Percentiles rank a stretch among this genome's conserved stretches.
These are phyloP conservation scores for Alloscopus bannaensis DNA, from an alignment of 2,888 invertebrate species.

Conservation along the genomic window DNA sequence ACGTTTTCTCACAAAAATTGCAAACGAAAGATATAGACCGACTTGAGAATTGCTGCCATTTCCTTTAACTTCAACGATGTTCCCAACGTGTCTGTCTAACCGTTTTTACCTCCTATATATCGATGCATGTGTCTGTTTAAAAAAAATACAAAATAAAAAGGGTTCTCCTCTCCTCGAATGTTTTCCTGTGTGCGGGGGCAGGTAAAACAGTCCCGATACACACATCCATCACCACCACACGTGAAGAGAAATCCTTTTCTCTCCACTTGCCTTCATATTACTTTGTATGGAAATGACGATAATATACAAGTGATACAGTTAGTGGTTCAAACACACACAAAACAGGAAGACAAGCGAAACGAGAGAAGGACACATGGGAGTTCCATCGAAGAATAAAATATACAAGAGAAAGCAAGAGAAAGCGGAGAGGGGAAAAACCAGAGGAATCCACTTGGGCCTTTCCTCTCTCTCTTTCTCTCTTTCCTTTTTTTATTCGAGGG, in stretches of 20 bases:
- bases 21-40: too few relatives aligned
- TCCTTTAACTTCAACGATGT: slow-evolving; percentile 48
- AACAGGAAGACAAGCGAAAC: background rate
- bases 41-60: slow-evolving; percentile 54
- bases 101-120: too few relatives aligned
- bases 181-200: too few relatives aligned
- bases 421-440: too few relatives aligned
- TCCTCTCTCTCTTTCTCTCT: too few relatives aligned
- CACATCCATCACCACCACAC: slow-evolving; percentile 44
- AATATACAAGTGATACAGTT: background rate
- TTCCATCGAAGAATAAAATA: slow-evolving; percentile 41
- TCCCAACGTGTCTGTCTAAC: too few relatives aligned
- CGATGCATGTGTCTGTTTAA: too few relatives aligned
- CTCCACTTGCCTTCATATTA: slow-evolving; percentile 49
- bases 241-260: slow-evolving; percentile 53
- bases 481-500: too few relatives aligned
- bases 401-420: slow-evolving; percentile 15
- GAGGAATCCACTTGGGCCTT: slow-evolving; percentile 41
- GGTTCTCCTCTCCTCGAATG: too few relatives aligned
- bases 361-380: slow-evolving; percentile 26
- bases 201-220: slow-evolving; percentile 20
- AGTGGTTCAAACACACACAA: background rate
- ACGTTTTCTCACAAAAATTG: too few relatives aligned
- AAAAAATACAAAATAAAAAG: background rate
- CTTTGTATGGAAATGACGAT: slow-evolving; percentile 62